Evolutionary conservation across 2,113 vertebrate genomes (phyloP).

Genomic region (Lucifuga dentata): DNA sequence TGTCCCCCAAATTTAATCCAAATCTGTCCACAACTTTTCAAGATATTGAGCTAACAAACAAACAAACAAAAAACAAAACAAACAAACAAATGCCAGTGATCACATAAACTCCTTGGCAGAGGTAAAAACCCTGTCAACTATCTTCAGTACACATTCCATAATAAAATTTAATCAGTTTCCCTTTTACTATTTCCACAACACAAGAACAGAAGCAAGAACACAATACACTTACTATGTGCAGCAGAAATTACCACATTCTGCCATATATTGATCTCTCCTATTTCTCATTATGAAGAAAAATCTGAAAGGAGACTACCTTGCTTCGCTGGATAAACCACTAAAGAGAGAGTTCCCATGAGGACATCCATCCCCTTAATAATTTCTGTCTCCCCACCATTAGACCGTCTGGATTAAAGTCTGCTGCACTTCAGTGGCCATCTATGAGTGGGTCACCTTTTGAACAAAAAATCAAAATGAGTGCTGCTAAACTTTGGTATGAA

Average conservation of each 20-base stretch:
- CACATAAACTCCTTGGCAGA: no score
- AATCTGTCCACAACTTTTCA: no score
- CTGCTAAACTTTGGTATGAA: slow-evolving; percentile 3
- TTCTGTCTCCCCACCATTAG: slow-evolving; percentile 37
- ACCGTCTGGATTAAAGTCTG: slow-evolving; percentile 14
- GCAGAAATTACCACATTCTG: slow-evolving; percentile 22
- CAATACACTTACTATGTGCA: slow-evolving; percentile 1
- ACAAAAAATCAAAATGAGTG: slow-evolving; percentile 25
- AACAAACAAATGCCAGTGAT: no score
- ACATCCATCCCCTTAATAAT: slow-evolving; percentile 21
- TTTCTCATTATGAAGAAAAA: slow-evolving; percentile 22
- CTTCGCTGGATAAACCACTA: slow-evolving; percentile 18
- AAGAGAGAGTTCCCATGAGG: slow-evolving; percentile 27
- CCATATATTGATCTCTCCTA: slow-evolving; percentile 5
- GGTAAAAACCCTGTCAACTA: no score
- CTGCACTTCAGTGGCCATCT: not conserved
- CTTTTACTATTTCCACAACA: no score
- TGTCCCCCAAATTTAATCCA: no score
- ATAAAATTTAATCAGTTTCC: no score
- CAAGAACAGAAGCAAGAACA: not conserved
- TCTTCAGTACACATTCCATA: no score
- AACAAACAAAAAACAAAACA: no score
- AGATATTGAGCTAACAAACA: no score
- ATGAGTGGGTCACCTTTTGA: not conserved
- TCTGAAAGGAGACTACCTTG: slow-evolving; percentile 15